Conservation (phyloP, 2,888 invertebrate genomes). For the Amphimallon solstitiale region DNA sequence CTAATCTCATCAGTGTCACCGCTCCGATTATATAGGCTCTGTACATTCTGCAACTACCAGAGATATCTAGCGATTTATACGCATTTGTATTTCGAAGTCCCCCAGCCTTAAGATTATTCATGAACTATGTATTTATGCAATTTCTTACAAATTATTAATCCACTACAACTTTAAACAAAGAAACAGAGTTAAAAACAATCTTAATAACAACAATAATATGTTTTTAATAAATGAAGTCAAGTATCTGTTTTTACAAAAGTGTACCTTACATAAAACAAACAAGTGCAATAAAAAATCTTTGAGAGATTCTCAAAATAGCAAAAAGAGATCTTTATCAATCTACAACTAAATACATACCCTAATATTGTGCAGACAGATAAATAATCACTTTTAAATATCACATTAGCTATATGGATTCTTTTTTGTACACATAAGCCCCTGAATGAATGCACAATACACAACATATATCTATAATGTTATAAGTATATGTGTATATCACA, state of each 20-base stretch:
- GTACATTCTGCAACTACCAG: no score
- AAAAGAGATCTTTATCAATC: constrained; percentile 39
- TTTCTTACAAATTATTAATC: no score
- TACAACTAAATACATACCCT: constrained; percentile 51
- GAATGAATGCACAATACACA: constrained; percentile 21
- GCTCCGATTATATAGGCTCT: no score
- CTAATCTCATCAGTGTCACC: no score
- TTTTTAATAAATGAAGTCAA: no score
- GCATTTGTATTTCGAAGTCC: no score
- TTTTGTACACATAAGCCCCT: constrained; percentile 9
- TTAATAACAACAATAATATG: no score
- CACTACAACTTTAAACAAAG: no score
- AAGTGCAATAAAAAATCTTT: background rate
- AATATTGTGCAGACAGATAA: constrained; percentile 43
- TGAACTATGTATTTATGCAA: no score
- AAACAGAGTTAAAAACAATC: no score
- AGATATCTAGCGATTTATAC: no score
- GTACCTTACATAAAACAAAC: background rate
- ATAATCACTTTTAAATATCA: constrained; percentile 16
- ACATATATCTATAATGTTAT: background rate
- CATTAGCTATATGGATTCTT: constrained; percentile 3
- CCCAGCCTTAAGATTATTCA: no score
- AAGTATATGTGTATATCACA: background rate
- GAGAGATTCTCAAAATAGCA: background rate
- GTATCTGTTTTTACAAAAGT: background rate